Conservation (phyloP, 2,113 vertebrate genomes). For the Zosterops lateralis region DNA sequence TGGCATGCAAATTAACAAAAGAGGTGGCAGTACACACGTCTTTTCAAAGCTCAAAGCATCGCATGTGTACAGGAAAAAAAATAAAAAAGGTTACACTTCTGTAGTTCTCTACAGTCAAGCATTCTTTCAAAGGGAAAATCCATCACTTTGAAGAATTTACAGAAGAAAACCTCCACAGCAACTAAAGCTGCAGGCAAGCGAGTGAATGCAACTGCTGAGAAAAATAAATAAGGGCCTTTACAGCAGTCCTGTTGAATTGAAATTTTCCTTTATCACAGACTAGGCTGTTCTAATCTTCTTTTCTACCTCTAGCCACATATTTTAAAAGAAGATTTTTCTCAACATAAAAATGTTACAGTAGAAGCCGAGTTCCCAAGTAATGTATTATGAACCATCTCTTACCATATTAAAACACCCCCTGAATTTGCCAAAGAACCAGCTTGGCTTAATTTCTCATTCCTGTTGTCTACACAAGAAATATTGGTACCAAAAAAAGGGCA, state of each 20-base stretch:
- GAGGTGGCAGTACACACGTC: background rate
- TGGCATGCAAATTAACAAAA: background rate
- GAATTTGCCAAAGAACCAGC: background rate
- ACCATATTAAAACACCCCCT: background rate
- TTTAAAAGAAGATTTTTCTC: background rate
- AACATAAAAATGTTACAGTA: background rate
- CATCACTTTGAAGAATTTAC: conserved; percentile 61
- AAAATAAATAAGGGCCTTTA: conserved; percentile 53
- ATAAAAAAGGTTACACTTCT: background rate
- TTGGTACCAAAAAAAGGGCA: fast-evolving
- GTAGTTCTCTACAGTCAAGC: conserved; percentile 9
- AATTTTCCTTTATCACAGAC: conserved; percentile 19
- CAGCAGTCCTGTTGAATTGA: background rate
- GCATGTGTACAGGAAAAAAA: background rate
- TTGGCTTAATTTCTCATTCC: background rate
- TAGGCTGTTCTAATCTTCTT: conserved; percentile 5
- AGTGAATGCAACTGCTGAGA: conserved; percentile 19
- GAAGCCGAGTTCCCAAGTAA: background rate
- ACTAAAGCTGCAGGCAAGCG: background rate
- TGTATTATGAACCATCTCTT: background rate
- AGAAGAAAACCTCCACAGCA: conserved; percentile 39
- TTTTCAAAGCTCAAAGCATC: conserved; percentile 21
- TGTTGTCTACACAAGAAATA: background rate
- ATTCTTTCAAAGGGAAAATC: conserved; percentile 55
- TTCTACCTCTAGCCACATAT: background rate